Evolutionary conservation across 2,113 vertebrate genomes (phyloP), one percentile per base, ranked within the genome.

Genomic region (Heterotis niloticus): DNA sequence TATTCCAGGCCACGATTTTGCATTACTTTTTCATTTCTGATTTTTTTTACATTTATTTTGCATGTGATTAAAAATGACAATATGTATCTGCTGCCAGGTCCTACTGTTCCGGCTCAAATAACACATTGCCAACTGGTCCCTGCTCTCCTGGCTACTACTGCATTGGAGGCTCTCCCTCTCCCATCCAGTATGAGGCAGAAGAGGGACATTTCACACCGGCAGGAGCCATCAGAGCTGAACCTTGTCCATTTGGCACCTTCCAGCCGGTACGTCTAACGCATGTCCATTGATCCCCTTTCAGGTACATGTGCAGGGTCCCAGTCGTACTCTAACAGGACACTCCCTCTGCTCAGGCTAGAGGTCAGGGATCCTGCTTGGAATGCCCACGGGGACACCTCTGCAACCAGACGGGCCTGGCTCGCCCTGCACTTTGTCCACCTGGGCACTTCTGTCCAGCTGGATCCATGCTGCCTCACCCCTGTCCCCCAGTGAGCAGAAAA

Each of bases 101-200:
- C 79, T 95, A 92, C 75, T 97, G 95, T 84, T 88, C 87, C 84
- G 94, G 93, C 20, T 89, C 83, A 64, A 93, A 89, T 78, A 91
- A 78, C 81, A 91, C 87, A 1, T 84, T 90, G 68, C 94, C 94
- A 0, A 90, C 92, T 0, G 95, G 95, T 44, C 90, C 56, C 0
- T 96, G 95, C 83, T 86, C 88, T 56, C 82, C 93, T 28, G 95
- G 95, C n/a, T 94, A 92, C 82, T 97, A 93, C 87, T 97, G 95
- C 64, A 87, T 88, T 1, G 91, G 88, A 51, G 92, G 91, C 77
- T 93, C 95, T 78, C 87, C 69, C 20, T 91, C 83, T 3, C 88
- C 94, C 20, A 79, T 91, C 64, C 94, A 96, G 82, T 83, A 94
- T 26, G 87, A 91, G 86, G 92, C 88, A 65, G 80, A 88, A 57